Conservation (phyloP, 2,888 invertebrate species). For the Meta bourneti region DNA sequence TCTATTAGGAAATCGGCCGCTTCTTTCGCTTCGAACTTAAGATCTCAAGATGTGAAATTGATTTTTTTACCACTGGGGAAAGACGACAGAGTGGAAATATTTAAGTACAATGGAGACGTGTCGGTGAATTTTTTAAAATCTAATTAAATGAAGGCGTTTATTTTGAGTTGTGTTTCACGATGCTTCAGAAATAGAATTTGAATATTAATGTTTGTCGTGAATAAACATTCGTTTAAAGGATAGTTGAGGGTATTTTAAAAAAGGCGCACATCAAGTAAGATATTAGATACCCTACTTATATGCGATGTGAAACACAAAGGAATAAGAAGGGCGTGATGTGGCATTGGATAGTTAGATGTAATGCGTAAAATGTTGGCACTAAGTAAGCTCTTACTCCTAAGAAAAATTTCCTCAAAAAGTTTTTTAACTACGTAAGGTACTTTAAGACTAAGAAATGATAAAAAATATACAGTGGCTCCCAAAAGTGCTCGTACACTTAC, state of each 20-base stretch:
- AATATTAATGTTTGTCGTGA: not conserved
- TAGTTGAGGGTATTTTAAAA: not conserved
- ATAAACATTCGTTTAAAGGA: not conserved
- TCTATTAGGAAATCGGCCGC: not conserved
- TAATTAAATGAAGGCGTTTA: not conserved
- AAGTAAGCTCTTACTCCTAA: too few relatives aligned
- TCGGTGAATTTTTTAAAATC: not conserved
- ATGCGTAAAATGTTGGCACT: too few relatives aligned
- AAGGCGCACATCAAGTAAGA: not conserved
- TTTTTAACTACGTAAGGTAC: too few relatives aligned
- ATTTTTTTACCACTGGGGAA: not conserved
- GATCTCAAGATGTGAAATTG: not conserved
- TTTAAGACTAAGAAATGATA: too few relatives aligned
- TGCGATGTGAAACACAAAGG: not conserved
- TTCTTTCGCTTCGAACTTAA: not conserved
- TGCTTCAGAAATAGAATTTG: not conserved
- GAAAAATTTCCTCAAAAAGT: too few relatives aligned
- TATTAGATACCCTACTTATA: not conserved
- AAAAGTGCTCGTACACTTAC: too few relatives aligned
- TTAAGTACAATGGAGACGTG: not conserved
- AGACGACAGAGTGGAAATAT: not conserved
- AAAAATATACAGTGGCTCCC: too few relatives aligned
- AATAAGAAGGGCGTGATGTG: too few relatives aligned
- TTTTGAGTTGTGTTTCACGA: not conserved
- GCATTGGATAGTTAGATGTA: too few relatives aligned